These are phyloP conservation scores for Diachasma alloeum DNA, from an alignment of 1,140 invertebrate species.

Conservation along the genomic window DNA sequence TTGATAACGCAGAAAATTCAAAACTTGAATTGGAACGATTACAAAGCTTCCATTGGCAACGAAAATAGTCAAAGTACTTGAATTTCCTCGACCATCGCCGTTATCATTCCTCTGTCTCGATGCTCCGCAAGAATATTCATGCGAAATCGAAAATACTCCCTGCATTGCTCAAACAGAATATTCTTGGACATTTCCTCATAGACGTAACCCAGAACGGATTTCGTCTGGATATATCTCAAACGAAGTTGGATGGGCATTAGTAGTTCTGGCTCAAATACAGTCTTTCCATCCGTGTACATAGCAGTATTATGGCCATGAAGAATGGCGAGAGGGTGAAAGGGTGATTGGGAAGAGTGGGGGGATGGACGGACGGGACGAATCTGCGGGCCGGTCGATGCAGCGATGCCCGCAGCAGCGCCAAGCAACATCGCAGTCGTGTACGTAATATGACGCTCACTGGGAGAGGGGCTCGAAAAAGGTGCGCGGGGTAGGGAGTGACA, in stretches of 20 bases:
- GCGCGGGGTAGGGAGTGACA: conserved; percentile 45
- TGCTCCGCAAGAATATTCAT: no score
- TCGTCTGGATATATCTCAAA: neutral
- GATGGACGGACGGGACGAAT: conserved; percentile 20
- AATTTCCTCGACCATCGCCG: no score
- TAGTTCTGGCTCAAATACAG: neutral
- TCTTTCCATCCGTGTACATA: neutral
- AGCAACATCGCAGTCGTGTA: conserved; percentile 45
- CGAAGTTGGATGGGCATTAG: neutral
- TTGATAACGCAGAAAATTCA: no score
- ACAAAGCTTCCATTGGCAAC: no score
- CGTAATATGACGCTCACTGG: conserved; percentile 44
- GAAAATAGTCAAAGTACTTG: no score
- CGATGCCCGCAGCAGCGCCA: conserved; percentile 45
- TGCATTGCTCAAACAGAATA: no score
- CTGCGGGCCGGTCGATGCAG: conserved; percentile 52
- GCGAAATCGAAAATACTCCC: no score
- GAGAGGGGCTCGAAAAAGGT: neutral
- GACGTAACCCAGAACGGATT: neutral
- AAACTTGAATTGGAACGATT: no score
- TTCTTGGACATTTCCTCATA: neutral
- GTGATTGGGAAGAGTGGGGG: neutral
- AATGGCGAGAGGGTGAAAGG: neutral
- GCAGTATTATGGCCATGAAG: neutral
- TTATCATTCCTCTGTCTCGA: no score